Percentiles rank a stretch among this genome's conserved stretches.
These are phyloP conservation scores for Anolis sagrei DNA, from an alignment of 2,113 vertebrate genomes.

Conservation along the genomic window DNA sequence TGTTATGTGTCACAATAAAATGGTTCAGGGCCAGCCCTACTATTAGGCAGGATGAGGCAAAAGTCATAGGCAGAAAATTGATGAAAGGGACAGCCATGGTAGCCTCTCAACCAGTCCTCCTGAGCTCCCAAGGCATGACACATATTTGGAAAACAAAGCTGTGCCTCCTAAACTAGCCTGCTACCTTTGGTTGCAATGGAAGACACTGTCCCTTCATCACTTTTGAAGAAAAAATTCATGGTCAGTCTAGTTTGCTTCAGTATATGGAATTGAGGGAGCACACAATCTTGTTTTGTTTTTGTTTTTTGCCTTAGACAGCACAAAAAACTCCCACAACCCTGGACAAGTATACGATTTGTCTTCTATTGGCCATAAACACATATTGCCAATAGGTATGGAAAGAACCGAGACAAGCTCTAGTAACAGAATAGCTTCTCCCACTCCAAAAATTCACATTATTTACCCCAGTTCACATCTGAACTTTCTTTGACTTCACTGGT, in stretches of 20 bases:
- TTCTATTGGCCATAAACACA: slow-evolving; percentile 53
- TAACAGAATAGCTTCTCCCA: slow-evolving; percentile 52
- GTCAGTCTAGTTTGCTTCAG: too few relatives aligned
- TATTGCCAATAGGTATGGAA: slow-evolving; percentile 63
- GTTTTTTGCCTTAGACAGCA: background rate
- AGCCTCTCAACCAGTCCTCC: background rate
- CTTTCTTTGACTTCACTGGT: slow-evolving; percentile 61
- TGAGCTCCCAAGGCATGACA: background rate
- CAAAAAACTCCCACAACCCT: background rate
- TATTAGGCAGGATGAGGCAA: background rate
- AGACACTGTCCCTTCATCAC: background rate
- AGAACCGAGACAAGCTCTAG: slow-evolving; percentile 64
- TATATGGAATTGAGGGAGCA: background rate
- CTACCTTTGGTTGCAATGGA: background rate
- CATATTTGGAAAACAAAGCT: background rate
- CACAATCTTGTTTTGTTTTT: background rate
- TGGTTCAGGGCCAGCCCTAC: background rate
- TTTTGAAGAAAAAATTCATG: background rate
- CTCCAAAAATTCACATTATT: slow-evolving; percentile 64
- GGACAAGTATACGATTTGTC: slow-evolving; percentile 50
- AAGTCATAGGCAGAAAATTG: too few relatives aligned
- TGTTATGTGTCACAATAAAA: slow-evolving; percentile 30
- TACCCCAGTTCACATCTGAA: slow-evolving; percentile 50
- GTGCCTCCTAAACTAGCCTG: background rate
- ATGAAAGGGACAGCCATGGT: too few relatives aligned